Percentiles rank a stretch among this genome's conserved stretches.
Evolutionary conservation across 2,888 invertebrate genomes (phyloP).

Genomic region (Platycnemis pennipes): DNA sequence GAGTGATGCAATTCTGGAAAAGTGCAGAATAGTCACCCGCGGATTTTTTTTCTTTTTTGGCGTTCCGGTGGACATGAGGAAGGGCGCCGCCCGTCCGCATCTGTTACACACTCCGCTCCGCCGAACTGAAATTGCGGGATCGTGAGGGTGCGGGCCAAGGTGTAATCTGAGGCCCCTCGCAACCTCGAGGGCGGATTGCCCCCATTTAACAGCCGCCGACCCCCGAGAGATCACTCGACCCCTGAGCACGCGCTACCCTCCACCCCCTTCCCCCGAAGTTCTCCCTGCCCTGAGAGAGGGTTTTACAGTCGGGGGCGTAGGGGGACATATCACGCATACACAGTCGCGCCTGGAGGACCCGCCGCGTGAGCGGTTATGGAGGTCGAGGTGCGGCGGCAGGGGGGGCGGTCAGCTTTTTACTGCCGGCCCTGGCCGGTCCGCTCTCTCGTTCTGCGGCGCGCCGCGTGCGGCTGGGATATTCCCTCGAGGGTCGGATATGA

Average conservation of each 20-base stretch:
- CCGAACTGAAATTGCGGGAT: background rate
- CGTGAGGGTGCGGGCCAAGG: background rate
- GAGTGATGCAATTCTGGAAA: too few relatives aligned
- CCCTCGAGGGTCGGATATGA: background rate
- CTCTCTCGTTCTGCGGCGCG: too few relatives aligned
- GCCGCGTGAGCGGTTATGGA: background rate
- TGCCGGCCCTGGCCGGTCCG: background rate
- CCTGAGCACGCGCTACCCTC: too few relatives aligned
- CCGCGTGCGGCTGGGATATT: background rate
- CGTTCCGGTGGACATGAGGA: background rate
- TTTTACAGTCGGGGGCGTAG: background rate
- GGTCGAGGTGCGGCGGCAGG: background rate
- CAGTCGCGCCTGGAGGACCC: background rate
- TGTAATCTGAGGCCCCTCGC: background rate
- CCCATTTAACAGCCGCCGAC: background rate
- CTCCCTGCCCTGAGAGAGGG: background rate
- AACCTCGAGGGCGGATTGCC: background rate
- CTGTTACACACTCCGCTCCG: background rate
- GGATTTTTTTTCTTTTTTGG: too few relatives aligned
- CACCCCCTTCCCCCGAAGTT: too few relatives aligned
- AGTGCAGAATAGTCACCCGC: too few relatives aligned
- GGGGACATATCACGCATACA: too few relatives aligned
- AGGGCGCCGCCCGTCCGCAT: background rate
- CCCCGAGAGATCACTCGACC: background rate
- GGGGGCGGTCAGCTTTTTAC: conserved; percentile 18